Evolutionary conservation across 2,888 invertebrate species (phyloP).

Genomic region (Dynastes tityus): DNA sequence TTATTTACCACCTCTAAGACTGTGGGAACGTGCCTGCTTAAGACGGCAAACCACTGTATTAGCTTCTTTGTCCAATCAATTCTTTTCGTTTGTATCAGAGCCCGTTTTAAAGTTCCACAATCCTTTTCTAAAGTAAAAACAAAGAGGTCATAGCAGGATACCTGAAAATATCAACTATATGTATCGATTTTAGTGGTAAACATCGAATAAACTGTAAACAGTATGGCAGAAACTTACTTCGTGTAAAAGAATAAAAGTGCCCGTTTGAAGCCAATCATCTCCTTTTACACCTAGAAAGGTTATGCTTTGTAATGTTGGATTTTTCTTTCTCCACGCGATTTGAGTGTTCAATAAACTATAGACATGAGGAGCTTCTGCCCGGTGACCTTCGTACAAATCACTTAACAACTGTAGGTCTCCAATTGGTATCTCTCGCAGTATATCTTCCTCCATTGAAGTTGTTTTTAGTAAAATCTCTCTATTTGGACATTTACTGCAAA

Average conservation of each 20-base stretch:
- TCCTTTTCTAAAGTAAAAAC: constrained; percentile 22
- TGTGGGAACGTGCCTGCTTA: constrained; percentile 15
- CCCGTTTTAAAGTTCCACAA: constrained; percentile 3
- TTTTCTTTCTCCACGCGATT: constrained; percentile 10
- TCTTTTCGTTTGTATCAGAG: constrained; percentile 22
- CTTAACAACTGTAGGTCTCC: constrained; percentile 15
- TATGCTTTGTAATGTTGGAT: background rate
- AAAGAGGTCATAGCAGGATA: constrained; percentile 17
- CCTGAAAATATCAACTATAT: constrained; percentile 1
- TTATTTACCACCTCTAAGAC: constrained; percentile 14
- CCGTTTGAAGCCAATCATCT: constrained; percentile 24
- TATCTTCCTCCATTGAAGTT: background rate
- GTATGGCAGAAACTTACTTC: constrained; percentile 10
- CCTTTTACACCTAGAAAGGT: background rate
- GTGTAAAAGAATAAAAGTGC: constrained; percentile 24
- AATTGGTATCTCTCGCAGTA: constrained; percentile 21
- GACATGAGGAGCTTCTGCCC: constrained; percentile 14
- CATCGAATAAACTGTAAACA: too few relatives aligned
- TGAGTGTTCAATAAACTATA: constrained; percentile 14
- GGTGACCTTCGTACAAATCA: constrained; percentile 12
- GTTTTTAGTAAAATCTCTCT: too few relatives aligned
- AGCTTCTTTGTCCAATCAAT: constrained; percentile 33
- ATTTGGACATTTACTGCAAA: too few relatives aligned
- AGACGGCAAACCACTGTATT: constrained; percentile 10
- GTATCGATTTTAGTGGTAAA: too few relatives aligned